These are phyloP conservation scores for Erannis defoliaria DNA, from an alignment of 2,888 invertebrate genomes.

Conservation along the genomic window DNA sequence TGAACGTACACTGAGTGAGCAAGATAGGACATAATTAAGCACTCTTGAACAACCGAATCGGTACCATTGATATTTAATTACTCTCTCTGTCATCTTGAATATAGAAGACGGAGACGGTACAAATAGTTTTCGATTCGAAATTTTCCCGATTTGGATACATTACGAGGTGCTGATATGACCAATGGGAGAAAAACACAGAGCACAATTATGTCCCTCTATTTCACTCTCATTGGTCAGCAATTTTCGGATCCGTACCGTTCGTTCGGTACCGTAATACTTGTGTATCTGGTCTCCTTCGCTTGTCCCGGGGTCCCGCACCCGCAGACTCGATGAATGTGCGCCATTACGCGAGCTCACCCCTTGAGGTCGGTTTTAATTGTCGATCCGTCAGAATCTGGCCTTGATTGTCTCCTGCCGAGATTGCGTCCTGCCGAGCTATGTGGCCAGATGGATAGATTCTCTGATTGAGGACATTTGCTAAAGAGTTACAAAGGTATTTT, in stretches of 20 bases:
- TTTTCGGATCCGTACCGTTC: too few species aligned
- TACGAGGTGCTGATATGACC: too few species aligned
- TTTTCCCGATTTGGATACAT: too few species aligned
- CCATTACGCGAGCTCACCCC: constrained; percentile 51
- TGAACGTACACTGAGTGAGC: too few species aligned
- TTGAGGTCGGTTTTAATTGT: constrained; percentile 53
- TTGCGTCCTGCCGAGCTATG: constrained; percentile 8
- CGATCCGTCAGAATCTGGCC: constrained; percentile 52
- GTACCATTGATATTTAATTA: too few species aligned
- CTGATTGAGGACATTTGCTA: background rate
- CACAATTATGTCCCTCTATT: background rate
- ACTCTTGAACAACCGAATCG: too few species aligned
- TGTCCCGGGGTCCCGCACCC: background rate
- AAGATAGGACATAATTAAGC: too few species aligned
- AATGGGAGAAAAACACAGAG: background rate
- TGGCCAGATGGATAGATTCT: background rate
- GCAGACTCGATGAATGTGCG: constrained; percentile 45
- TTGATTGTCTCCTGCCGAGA: constrained; percentile 28
- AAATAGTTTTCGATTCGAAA: too few species aligned
- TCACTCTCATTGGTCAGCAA: too few species aligned
- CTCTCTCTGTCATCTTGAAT: too few species aligned
- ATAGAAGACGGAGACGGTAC: too few species aligned
- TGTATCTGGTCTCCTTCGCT: background rate
- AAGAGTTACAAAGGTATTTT: background rate
- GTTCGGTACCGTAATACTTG: background rate